phyloP scores from a whole-genome alignment of 2,888 invertebrate species.

The Fissipunctia ypsillon region DNA sequence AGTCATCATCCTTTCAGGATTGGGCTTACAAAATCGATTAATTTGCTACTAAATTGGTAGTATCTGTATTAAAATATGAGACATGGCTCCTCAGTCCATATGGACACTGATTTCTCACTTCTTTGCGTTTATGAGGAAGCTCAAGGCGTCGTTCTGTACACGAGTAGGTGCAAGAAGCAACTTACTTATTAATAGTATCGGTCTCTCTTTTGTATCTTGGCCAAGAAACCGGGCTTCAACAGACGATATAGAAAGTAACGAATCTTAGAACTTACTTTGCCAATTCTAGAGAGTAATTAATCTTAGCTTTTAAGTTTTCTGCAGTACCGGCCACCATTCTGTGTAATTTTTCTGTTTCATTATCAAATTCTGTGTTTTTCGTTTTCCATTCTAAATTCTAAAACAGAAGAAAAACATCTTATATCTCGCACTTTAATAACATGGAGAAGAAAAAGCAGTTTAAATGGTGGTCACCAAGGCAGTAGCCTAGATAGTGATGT shows the following conservation, averaged over 20 bases:
- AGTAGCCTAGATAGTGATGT: background rate
- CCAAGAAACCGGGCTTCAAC: background rate
- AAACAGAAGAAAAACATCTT: slow-evolving; percentile 43
- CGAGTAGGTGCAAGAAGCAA: background rate
- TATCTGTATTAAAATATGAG: background rate
- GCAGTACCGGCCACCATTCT: slow-evolving; percentile 78
- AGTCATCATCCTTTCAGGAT: too few species aligned
- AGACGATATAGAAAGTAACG: background rate
- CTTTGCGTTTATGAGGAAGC: background rate
- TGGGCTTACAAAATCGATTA: background rate
- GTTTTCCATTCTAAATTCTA: slow-evolving; percentile 84
- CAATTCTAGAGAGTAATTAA: slow-evolving; percentile 78
- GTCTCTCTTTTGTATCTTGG: background rate
- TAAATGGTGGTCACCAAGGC: background rate
- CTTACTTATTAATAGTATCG: background rate
- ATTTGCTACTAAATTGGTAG: background rate
- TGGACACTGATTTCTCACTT: background rate
- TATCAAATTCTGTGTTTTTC: slow-evolving; percentile 80
- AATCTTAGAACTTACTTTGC: slow-evolving; percentile 76
- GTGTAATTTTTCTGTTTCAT: slow-evolving; percentile 82
- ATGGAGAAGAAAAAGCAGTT: background rate
- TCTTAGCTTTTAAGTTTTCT: slow-evolving; percentile 82
- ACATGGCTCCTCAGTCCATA: background rate
- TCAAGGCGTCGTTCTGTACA: background rate
- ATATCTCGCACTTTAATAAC: background rate